Evolutionary conservation across 2,888 invertebrate species (phyloP).

Genomic region (Aphodius granarius): DNA sequence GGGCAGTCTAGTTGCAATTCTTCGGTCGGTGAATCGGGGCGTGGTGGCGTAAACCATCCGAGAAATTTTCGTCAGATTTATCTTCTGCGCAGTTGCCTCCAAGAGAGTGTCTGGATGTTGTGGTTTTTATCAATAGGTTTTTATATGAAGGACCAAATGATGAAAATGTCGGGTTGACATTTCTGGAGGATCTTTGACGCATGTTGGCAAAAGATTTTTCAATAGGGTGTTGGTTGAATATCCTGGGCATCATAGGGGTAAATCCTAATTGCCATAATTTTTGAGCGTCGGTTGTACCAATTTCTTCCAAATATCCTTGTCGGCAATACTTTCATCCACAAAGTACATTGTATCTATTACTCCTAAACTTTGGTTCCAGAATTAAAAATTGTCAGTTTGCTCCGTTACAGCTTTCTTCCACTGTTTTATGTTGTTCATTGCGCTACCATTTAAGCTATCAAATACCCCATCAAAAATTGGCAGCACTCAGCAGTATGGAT

Average conservation of each 20-base stretch:
- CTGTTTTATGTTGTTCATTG: not conserved
- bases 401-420: not conserved
- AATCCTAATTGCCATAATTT: not conserved
- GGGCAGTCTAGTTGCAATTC: too few species aligned
- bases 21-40: too few species aligned
- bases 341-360: not conserved
- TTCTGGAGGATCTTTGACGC: not conserved
- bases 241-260: not conserved
- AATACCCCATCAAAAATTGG: not conserved
- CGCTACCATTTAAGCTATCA: slow-evolving; percentile 4
- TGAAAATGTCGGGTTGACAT: not conserved
- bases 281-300: not conserved
- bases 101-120: not conserved
- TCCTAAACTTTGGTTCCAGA: not conserved
- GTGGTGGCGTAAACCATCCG: too few species aligned
- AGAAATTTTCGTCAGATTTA: too few species aligned
- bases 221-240: not conserved
- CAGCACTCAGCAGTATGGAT: not conserved
- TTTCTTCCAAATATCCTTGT: not conserved
- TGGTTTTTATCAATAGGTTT: not conserved
- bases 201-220: not conserved
- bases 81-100: not conserved
- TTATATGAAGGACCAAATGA: not conserved
- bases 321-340: too few species aligned
- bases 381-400: not conserved